A percentile compares a stretch with the other conserved stretches of the same genome.
phyloP scores from a whole-genome alignment of 2,113 vertebrate species.

The Cichladusa arquata region DNA sequence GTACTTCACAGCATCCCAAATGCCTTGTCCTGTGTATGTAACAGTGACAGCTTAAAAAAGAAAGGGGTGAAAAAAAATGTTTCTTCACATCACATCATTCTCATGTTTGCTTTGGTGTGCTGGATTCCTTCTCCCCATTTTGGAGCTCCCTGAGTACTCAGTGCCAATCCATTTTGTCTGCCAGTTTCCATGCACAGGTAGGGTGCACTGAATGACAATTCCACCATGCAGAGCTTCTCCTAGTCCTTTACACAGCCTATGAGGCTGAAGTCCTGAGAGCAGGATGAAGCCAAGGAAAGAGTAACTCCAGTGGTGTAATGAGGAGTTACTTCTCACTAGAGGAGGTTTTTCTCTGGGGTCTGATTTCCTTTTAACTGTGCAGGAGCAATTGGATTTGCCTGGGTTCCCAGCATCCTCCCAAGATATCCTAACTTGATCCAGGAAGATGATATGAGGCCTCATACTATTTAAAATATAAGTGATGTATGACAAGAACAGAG shows the following conservation, averaged over 20 bases:
- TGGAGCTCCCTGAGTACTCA: accelerated
- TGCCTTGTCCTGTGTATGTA: not conserved
- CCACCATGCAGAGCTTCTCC: not conserved
- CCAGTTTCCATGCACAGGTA: not conserved
- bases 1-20: not conserved
- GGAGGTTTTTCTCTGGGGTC: not conserved
- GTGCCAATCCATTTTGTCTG: not conserved
- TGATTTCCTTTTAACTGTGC: not conserved
- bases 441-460: not conserved
- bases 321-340: not conserved
- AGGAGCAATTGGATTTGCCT: not conserved
- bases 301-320: not conserved
- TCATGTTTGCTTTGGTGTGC: not conserved
- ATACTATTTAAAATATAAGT: not conserved
- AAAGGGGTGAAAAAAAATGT: not conserved
- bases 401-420: not conserved
- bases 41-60: not conserved
- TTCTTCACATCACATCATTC: not conserved
- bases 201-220: not conserved
- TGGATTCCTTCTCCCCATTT: not conserved
- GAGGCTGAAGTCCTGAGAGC: not conserved
- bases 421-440: not conserved
- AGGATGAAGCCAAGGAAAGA: not conserved
- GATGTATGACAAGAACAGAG: not conserved
- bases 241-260: not conserved